A percentile compares a stretch with the other conserved stretches of the same genome.
Conservation (phyloP, 2,888 invertebrate species). For the Heteromurus nitidus region DNA sequence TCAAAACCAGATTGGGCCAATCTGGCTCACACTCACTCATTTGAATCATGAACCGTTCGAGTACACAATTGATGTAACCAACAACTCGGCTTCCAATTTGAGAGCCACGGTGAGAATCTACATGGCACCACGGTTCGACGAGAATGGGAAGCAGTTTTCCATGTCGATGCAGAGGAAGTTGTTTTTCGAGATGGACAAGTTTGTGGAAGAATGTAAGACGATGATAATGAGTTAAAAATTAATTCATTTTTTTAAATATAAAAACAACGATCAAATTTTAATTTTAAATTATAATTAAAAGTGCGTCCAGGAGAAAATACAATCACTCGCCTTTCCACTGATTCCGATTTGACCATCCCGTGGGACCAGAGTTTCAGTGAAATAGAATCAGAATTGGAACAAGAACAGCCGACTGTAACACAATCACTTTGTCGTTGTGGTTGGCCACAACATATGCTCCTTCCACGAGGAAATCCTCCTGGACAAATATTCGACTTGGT, state of each 20-base stretch:
- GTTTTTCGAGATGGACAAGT: constrained; percentile 86
- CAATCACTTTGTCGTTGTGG: constrained; percentile 88
- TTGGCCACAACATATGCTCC: constrained; percentile 89
- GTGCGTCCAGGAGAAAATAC: constrained; percentile 80
- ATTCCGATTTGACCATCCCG: constrained; percentile 90
- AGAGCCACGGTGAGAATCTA: constrained; percentile 84
- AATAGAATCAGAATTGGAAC: constrained; percentile 75
- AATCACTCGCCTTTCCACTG: constrained; percentile 81
- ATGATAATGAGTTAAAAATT: too few species aligned
- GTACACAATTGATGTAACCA: constrained; percentile 70
- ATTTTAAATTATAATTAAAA: constrained; percentile 75
- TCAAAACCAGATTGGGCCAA: constrained; percentile 66
- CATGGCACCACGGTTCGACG: constrained; percentile 82
- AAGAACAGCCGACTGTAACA: constrained; percentile 79
- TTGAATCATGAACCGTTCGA: constrained; percentile 74
- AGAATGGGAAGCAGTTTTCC: constrained; percentile 81
- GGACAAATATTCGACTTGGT: constrained; percentile 74
- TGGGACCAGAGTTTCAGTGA: constrained; percentile 86
- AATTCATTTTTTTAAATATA: too few species aligned
- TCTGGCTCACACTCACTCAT: constrained; percentile 73
- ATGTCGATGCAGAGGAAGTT: constrained; percentile 81
- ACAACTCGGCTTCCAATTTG: constrained; percentile 62
- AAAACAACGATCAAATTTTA: not conserved
- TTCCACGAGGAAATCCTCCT: constrained; percentile 15
- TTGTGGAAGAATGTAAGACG: constrained; percentile 74